A percentile compares a stretch with the other conserved stretches of the same genome.
phyloP scores from a whole-genome alignment of 1,140 invertebrate species.

The Diuraphis noxia region DNA sequence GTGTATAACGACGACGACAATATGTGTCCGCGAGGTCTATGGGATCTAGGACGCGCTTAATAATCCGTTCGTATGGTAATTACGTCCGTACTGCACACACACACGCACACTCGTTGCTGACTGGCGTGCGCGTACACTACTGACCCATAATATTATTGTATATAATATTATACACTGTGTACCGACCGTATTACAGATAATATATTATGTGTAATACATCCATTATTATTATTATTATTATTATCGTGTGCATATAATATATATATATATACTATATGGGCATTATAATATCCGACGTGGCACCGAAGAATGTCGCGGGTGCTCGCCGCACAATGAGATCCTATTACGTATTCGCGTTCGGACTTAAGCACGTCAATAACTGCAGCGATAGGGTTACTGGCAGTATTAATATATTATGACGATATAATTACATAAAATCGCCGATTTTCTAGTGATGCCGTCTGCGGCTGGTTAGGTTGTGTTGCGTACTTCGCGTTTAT shows the following conservation, averaged over 20 bases:
- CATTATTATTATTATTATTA: not conserved
- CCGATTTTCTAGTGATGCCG: not conserved
- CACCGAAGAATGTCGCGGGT: constrained; percentile 6
- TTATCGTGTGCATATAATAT: not conserved
- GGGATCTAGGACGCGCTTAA: constrained; percentile 51
- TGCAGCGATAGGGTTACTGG: not conserved
- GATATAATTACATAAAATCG: not conserved
- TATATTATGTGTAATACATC: not conserved
- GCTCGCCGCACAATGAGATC: constrained; percentile 23
- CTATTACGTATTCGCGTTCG: constrained; percentile 47
- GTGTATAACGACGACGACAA: constrained; percentile 27
- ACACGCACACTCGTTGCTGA: not conserved
- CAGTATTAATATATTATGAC: not conserved
- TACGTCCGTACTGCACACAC: not conserved
- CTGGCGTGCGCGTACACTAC: constrained; percentile 21
- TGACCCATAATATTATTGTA: constrained; percentile 48
- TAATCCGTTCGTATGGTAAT: constrained; percentile 48
- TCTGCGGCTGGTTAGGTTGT: not conserved
- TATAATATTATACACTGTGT: not conserved
- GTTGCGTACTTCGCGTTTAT: not conserved
- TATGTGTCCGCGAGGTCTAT: constrained; percentile 29
- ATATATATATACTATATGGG: not conserved
- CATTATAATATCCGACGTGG: not conserved
- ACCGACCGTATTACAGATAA: not conserved
- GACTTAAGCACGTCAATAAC: constrained; percentile 10